Conservation (phyloP, 2,797 vertebrate genomes). For the Carcharodon carcharias region DNA sequence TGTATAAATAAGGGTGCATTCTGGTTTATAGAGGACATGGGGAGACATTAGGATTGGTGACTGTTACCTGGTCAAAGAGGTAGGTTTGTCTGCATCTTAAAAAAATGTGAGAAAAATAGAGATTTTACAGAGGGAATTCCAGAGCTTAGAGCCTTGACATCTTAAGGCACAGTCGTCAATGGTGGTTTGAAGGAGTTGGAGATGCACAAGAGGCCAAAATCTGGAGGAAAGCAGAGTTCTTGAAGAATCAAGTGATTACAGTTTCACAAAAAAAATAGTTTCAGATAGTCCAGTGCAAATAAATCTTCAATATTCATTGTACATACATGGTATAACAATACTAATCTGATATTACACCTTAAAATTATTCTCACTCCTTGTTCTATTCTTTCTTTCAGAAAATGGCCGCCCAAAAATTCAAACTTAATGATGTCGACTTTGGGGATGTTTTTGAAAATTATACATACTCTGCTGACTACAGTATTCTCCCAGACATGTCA, state of each 20-base stretch:
- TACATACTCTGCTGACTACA: not conserved
- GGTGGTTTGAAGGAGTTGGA: not conserved
- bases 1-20: not conserved
- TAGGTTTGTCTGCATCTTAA: not conserved
- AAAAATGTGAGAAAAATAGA: not conserved
- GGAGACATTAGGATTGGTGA: too few species aligned
- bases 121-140: not conserved
- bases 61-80: not conserved
- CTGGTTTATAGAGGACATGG: not conserved
- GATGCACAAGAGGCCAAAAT: not conserved
- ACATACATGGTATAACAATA: not conserved
- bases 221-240: not conserved
- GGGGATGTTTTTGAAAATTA: not conserved
- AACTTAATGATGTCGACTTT: not conserved
- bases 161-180: not conserved
- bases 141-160: not conserved
- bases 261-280: not conserved
- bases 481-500: not conserved
- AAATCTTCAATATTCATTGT: not conserved
- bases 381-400: not conserved
- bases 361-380: not conserved
- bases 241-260: not conserved
- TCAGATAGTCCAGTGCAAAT: not conserved
- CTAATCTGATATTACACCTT: not conserved
- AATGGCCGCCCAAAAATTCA: not conserved